Evolutionary conservation across 1,140 invertebrate species (phyloP).

Genomic region (Neotoxoptera formosana): DNA sequence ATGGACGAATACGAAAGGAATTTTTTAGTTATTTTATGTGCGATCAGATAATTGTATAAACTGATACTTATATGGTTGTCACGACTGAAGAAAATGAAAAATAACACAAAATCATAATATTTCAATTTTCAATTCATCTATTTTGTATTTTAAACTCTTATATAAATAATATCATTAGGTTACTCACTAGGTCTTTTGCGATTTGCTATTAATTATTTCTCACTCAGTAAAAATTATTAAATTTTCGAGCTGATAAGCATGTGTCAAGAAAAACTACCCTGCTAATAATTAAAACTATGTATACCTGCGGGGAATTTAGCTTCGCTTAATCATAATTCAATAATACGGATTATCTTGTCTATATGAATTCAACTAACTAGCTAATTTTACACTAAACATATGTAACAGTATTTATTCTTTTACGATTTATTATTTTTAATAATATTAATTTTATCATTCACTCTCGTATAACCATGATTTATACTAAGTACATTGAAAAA

Average conservation of each 20-base stretch:
- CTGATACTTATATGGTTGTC: background rate
- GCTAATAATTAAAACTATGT: background rate
- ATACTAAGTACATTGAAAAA: background rate
- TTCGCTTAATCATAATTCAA: background rate
- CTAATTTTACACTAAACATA: background rate
- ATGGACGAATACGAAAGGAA: too few species aligned
- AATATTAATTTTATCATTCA: background rate
- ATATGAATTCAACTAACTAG: background rate
- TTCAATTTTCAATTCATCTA: background rate
- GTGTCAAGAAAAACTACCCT: background rate
- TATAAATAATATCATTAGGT: background rate
- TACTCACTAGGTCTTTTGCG: background rate
- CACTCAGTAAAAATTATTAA: background rate
- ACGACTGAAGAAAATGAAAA: background rate
- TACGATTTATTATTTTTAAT: slow-evolving; percentile 2
- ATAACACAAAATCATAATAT: background rate
- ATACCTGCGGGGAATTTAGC: background rate
- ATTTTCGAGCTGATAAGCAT: background rate
- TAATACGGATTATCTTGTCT: too few species aligned
- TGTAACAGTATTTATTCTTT: background rate
- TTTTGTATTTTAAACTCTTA: background rate
- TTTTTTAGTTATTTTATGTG: too few species aligned
- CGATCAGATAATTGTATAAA: background rate
- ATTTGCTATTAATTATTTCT: background rate
- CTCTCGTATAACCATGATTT: background rate